phyloP scores from a whole-genome alignment of 2,888 invertebrate genomes.

The Macrophya alboannulata region DNA sequence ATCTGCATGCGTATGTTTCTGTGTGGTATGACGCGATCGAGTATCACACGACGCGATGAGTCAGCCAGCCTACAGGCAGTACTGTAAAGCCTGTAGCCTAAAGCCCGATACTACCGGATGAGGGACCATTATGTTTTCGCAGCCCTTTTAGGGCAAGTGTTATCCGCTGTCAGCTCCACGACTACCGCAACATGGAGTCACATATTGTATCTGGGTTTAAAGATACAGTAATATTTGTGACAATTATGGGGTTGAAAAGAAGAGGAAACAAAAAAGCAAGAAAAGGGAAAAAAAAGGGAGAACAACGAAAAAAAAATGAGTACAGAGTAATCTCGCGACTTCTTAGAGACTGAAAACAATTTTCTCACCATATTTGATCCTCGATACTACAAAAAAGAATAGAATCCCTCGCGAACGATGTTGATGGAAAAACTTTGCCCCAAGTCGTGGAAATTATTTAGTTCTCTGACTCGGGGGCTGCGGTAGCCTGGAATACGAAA shows the following conservation, averaged over 20 bases:
- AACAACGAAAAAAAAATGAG: neutral
- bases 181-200: neutral
- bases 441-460: slow-evolving; percentile 45
- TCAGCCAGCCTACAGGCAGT: slow-evolving; percentile 66
- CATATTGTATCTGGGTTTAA: neutral
- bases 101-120: slow-evolving; percentile 48
- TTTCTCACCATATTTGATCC: neutral
- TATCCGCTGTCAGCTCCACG: slow-evolving; percentile 32
- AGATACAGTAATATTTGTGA: neutral
- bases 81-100: slow-evolving; percentile 25
- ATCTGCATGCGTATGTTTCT: neutral
- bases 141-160: slow-evolving; percentile 38
- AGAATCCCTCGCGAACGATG: slow-evolving; percentile 13
- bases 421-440: slow-evolving; percentile 48
- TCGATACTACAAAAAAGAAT: slow-evolving; percentile 2
- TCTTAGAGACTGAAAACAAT: neutral
- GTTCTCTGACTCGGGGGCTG: slow-evolving; percentile 15
- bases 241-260: neutral
- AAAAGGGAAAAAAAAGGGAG: neutral
- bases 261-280: neutral
- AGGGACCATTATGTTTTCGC: slow-evolving; percentile 47
- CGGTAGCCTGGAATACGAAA: slow-evolving; percentile 41
- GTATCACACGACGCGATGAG: slow-evolving; percentile 75
- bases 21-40: slow-evolving; percentile 72
- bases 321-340: neutral